Evolutionary conservation across 2,888 invertebrate species (phyloP).

Genomic region (Cremastobaeus sp.): DNA sequence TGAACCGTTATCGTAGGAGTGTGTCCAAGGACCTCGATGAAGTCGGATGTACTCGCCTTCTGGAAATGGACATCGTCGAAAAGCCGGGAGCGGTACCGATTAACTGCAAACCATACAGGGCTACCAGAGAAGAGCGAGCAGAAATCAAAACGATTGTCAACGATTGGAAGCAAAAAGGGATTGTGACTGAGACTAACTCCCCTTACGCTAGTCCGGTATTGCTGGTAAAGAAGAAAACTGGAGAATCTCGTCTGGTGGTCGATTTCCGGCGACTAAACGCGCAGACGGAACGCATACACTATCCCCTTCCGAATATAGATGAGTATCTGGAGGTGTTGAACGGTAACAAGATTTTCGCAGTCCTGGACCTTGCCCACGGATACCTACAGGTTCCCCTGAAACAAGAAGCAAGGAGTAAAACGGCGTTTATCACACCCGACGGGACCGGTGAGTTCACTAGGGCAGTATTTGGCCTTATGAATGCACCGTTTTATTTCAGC

Average conservation of each 20-base stretch:
- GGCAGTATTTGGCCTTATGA: slow-evolving; percentile 66
- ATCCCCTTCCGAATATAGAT: slow-evolving; percentile 41
- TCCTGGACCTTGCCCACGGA: slow-evolving; percentile 23
- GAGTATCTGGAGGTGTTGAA: slow-evolving; percentile 43
- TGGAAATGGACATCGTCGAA: slow-evolving; percentile 31
- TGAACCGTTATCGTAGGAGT: neutral
- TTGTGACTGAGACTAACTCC: slow-evolving; percentile 45
- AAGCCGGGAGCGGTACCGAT: slow-evolving; percentile 19
- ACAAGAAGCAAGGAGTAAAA: slow-evolving; percentile 45
- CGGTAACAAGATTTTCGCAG: slow-evolving; percentile 5
- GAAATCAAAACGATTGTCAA: slow-evolving; percentile 42
- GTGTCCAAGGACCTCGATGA: neutral
- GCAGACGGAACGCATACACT: slow-evolving; percentile 21
- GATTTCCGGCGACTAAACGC: slow-evolving; percentile 29
- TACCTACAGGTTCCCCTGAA: slow-evolving; percentile 57
- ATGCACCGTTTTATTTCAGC: slow-evolving; percentile 66
- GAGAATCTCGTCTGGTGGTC: slow-evolving; percentile 52
- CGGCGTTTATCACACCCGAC: slow-evolving; percentile 62
- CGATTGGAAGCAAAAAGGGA: slow-evolving; percentile 46
- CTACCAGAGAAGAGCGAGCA: slow-evolving; percentile 29
- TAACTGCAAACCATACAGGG: slow-evolving; percentile 34
- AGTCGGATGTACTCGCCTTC: neutral
- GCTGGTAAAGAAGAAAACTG: slow-evolving; percentile 50
- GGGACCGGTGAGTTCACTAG: slow-evolving; percentile 64
- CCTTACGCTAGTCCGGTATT: slow-evolving; percentile 57